Evolutionary conservation across 2,888 invertebrate species (phyloP).

Genomic region (Sympetrum striolatum): DNA sequence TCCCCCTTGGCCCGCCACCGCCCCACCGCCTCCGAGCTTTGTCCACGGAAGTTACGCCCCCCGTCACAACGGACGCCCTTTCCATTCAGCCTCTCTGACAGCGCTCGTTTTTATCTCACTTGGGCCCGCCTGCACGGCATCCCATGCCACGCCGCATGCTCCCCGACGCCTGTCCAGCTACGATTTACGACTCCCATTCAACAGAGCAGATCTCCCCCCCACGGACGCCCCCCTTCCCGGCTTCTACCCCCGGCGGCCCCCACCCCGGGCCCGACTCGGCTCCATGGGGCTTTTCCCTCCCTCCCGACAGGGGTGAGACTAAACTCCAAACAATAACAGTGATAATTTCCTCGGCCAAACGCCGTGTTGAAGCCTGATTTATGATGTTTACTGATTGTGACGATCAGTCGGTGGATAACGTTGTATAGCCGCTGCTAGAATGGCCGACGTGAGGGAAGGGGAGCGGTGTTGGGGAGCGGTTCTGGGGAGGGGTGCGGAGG

Average conservation of each 20-base stretch:
- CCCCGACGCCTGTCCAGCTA: conserved; percentile 37
- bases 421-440: conserved; percentile 34
- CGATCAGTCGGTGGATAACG: conserved; percentile 41
- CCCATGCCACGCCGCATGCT: conserved; percentile 28
- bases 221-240: not conserved
- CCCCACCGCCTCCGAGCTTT: conserved; percentile 23
- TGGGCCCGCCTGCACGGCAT: not conserved
- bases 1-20: not conserved
- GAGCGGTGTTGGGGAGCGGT: no score
- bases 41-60: conserved; percentile 42
- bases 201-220: conserved; percentile 32
- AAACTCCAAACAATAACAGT: conserved; percentile 42
- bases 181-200: conserved; percentile 39
- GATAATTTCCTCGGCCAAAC: conserved; percentile 41
- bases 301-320: not conserved
- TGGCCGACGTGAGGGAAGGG: not conserved
- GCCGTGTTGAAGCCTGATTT: conserved; percentile 44
- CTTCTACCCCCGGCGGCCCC: not conserved
- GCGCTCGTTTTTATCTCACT: conserved; percentile 37
- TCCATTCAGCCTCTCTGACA: conserved; percentile 32
- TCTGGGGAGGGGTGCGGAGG: not conserved
- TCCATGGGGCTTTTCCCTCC: not conserved
- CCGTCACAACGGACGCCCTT: not conserved
- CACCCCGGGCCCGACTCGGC: not conserved
- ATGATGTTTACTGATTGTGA: conserved; percentile 41